phyloP scores from a whole-genome alignment of 1,140 invertebrate species.

The Augochlora pura region DNA sequence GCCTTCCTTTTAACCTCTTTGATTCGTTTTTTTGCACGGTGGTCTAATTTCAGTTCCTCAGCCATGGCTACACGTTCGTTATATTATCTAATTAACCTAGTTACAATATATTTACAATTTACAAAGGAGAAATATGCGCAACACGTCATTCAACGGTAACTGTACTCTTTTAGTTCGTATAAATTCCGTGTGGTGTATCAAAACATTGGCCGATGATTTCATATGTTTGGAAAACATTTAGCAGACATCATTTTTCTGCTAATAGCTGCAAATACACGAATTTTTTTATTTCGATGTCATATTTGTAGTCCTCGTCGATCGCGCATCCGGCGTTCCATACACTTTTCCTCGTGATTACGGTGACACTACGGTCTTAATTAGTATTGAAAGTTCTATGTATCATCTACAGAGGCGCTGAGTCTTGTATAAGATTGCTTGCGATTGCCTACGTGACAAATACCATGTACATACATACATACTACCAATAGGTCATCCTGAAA shows the following conservation, averaged over 20 bases:
- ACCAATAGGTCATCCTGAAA: constrained; percentile 19
- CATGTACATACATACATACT: too few species aligned
- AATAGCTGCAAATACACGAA: background rate
- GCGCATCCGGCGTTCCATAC: background rate
- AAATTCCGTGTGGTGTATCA: constrained; percentile 61
- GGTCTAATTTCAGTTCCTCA: constrained; percentile 82
- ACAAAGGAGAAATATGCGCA: constrained; percentile 40
- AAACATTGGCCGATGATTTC: constrained; percentile 33
- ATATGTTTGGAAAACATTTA: background rate
- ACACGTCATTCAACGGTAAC: constrained; percentile 59
- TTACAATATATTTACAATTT: constrained; percentile 59
- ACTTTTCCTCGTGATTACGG: background rate
- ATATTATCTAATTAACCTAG: constrained; percentile 46
- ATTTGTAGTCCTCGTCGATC: background rate
- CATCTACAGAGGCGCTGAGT: constrained; percentile 37
- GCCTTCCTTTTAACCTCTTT: constrained; percentile 93
- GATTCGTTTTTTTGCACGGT: constrained; percentile 90
- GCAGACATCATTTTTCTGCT: background rate
- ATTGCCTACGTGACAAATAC: constrained; percentile 70
- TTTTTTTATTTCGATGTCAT: background rate
- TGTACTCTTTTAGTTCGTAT: constrained; percentile 56
- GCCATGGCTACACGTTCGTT: constrained; percentile 66
- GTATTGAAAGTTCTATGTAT: constrained; percentile 18
- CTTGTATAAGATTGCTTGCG: background rate
- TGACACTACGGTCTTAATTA: constrained; percentile 4